Percentiles rank a stretch among this genome's conserved stretches.
These are phyloP conservation scores for Cathartes aura DNA, from an alignment of 2,113 vertebrate species.

Conservation along the genomic window DNA sequence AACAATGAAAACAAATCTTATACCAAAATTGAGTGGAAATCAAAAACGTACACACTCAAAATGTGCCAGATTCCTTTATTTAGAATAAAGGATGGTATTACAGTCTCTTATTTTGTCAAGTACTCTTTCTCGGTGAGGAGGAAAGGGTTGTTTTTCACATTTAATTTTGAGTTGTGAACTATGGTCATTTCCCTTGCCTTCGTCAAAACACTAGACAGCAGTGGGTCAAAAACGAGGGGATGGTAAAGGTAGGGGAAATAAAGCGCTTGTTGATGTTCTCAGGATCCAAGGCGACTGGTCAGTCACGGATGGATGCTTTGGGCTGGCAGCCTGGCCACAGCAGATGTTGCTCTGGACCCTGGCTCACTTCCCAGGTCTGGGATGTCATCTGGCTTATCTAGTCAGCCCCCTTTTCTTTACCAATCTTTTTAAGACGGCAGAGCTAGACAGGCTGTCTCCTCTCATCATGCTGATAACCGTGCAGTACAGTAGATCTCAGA, in stretches of 20 bases:
- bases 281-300: neutral
- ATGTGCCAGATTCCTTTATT: neutral
- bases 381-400: conserved; percentile 27
- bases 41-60: neutral
- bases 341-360: conserved; percentile 50
- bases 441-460: neutral
- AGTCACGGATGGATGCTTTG: neutral
- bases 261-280: neutral
- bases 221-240: neutral
- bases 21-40: neutral
- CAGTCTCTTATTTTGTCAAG: neutral
- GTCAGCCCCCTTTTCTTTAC: neutral
- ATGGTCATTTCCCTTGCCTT: neutral
- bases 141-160: neutral
- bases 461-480: neutral
- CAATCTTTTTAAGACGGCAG: neutral
- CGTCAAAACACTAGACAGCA: neutral
- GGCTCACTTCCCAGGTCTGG: conserved; percentile 27
- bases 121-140: neutral
- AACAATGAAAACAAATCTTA: conserved; percentile 8
- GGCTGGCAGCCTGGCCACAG: conserved; percentile 13
- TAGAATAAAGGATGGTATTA: neutral
- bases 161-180: neutral
- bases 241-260: neutral
- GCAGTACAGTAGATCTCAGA: neutral